Conservation (phyloP, 92 coral and sea anemone species). For the Palythoa grandiflora region DNA sequence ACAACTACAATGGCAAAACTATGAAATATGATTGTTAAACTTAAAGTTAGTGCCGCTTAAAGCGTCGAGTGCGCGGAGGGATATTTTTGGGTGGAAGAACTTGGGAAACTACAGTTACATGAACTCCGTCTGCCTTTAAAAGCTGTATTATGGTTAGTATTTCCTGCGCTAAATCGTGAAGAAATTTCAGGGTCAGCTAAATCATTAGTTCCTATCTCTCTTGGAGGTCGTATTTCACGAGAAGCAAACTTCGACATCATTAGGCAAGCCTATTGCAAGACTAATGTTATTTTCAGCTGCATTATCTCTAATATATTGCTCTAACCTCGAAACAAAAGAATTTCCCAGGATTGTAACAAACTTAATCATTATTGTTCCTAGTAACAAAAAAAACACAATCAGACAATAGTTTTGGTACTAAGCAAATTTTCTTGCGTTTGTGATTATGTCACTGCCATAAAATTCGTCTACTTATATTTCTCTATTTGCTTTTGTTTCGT, state of each 20-base stretch:
- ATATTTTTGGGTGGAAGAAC: neutral
- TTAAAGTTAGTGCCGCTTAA: neutral
- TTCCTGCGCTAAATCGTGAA: neutral
- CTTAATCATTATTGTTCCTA: neutral
- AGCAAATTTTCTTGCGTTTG: neutral
- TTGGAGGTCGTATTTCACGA: neutral
- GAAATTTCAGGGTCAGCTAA: neutral
- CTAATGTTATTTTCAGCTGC: neutral
- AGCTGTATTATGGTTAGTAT: neutral
- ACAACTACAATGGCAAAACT: no score
- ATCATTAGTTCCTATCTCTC: constrained; percentile 2
- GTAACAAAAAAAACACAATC: neutral
- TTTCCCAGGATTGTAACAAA: constrained; percentile 3
- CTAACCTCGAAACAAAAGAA: neutral
- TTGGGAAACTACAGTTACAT: neutral
- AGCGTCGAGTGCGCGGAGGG: neutral
- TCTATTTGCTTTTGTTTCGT: neutral
- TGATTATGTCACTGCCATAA: neutral
- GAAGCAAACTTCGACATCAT: neutral
- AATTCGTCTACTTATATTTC: neutral
- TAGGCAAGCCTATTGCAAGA: neutral
- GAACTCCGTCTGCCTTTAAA: neutral
- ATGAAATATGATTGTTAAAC: no score
- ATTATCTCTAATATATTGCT: neutral
- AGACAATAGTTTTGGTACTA: neutral